Conservation (phyloP, 2,888 invertebrate genomes). For the Chrysolina oricalcia region DNA sequence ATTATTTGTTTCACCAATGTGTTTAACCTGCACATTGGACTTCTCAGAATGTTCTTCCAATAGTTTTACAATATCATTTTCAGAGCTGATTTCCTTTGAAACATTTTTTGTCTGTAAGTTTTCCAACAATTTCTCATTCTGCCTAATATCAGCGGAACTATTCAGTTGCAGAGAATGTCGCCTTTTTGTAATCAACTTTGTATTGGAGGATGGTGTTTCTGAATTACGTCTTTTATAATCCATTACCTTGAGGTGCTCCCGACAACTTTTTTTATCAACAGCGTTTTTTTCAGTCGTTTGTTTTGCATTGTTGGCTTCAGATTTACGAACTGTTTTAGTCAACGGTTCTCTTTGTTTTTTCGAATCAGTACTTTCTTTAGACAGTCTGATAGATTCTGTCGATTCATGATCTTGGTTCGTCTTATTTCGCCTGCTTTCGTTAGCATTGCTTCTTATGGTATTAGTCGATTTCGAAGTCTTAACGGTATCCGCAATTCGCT, state of each 20-base stretch:
- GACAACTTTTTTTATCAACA: background rate
- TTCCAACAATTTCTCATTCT: background rate
- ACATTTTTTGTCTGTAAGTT: background rate
- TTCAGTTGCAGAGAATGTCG: background rate
- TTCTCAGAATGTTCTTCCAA: too few relatives aligned
- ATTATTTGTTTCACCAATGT: background rate
- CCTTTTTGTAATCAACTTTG: background rate
- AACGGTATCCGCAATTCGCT: background rate
- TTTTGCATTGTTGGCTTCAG: background rate
- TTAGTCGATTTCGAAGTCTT: background rate
- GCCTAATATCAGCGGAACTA: background rate
- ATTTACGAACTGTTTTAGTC: background rate
- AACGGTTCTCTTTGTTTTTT: background rate
- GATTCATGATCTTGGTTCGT: background rate
- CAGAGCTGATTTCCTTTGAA: background rate
- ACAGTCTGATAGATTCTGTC: background rate
- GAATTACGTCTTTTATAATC: slow-evolving; percentile 19
- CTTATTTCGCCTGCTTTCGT: background rate
- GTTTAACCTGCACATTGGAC: background rate
- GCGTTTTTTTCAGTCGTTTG: background rate
- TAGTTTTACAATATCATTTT: background rate
- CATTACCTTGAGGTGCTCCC: background rate
- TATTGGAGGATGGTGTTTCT: background rate
- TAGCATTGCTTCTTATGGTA: background rate
- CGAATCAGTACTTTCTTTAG: background rate